Evolutionary conservation across 2,797 vertebrate species (phyloP).

Genomic region (Merluccius polli): DNA sequence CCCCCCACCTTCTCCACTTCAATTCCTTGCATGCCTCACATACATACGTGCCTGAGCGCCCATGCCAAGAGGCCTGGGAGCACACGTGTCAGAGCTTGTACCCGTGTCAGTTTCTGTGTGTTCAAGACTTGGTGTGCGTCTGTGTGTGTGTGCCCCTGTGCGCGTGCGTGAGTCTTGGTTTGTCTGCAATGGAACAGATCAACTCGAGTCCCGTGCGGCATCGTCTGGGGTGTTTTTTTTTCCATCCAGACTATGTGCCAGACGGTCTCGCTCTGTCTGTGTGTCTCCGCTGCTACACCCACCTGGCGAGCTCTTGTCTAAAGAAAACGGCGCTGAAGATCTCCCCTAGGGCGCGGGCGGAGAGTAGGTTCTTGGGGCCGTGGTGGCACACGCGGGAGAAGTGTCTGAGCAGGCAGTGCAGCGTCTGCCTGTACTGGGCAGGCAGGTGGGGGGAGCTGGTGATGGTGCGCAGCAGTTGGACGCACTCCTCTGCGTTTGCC

Average conservation of each 20-base stretch:
- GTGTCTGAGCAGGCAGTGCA: slow-evolving; percentile 92
- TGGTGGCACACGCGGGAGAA: slow-evolving; percentile 86
- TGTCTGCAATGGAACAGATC: too few relatives aligned
- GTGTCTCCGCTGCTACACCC: slow-evolving; percentile 39
- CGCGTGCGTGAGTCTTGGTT: too few relatives aligned
- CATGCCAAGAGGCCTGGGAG: neutral
- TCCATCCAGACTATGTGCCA: too few relatives aligned
- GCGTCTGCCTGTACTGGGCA: slow-evolving; percentile 91
- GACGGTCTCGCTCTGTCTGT: neutral
- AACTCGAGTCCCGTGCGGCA: too few relatives aligned
- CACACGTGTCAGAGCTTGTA: neutral
- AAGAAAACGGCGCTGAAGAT: slow-evolving; percentile 91
- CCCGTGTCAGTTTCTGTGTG: neutral
- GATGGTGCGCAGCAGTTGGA: slow-evolving; percentile 82
- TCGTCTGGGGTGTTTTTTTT: too few relatives aligned
- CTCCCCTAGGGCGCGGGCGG: slow-evolving; percentile 82
- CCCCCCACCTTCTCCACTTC: neutral
- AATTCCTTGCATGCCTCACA: neutral
- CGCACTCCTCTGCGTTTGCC: slow-evolving; percentile 83
- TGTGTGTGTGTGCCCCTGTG: neutral
- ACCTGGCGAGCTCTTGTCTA: slow-evolving; percentile 85
- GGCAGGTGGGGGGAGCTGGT: slow-evolving; percentile 82
- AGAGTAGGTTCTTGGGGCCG: slow-evolving; percentile 84
- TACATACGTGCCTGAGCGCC: neutral
- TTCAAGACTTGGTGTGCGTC: neutral